Evolutionary conservation across 2,113 vertebrate genomes (phyloP).

Genomic region (Atractosteus spatula): DNA sequence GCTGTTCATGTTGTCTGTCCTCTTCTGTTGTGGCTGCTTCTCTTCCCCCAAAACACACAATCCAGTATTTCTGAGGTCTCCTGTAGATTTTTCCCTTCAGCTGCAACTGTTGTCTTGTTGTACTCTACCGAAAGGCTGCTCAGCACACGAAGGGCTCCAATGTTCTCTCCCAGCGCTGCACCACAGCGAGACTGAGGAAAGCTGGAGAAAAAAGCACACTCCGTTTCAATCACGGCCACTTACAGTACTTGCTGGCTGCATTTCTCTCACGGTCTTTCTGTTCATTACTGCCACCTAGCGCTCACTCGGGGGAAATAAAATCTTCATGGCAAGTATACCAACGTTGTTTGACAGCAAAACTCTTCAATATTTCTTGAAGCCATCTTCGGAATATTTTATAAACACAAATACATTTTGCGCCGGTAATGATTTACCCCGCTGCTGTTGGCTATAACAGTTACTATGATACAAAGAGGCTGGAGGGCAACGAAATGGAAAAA

Average conservation of each 20-base stretch:
- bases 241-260: background rate
- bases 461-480: no score
- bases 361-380: no score
- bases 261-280: conserved; percentile 4
- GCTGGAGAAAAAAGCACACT: conserved; percentile 8
- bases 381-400: no score
- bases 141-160: conserved; percentile 5
- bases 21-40: conserved; percentile 2
- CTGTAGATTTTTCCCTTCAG: conserved; percentile 8
- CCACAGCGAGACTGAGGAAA: conserved; percentile 10
- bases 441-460: no score
- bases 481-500: no score
- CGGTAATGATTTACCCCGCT: no score
- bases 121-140: background rate
- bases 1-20: conserved; percentile 31
- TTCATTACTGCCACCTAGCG: conserved; percentile 21
- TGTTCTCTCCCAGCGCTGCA: conserved; percentile 15
- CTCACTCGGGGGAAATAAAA: no score
- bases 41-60: conserved; percentile 19
- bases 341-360: no score
- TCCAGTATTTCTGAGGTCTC: conserved; percentile 21
- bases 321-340: no score
- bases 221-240: conserved; percentile 21
- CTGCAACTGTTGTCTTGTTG: conserved; percentile 10
- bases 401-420: no score